A percentile compares a stretch with the other conserved stretches of the same genome.
These are phyloP conservation scores for Heliconius congener DNA, from an alignment of 1,140 invertebrate species.

Conservation along the genomic window DNA sequence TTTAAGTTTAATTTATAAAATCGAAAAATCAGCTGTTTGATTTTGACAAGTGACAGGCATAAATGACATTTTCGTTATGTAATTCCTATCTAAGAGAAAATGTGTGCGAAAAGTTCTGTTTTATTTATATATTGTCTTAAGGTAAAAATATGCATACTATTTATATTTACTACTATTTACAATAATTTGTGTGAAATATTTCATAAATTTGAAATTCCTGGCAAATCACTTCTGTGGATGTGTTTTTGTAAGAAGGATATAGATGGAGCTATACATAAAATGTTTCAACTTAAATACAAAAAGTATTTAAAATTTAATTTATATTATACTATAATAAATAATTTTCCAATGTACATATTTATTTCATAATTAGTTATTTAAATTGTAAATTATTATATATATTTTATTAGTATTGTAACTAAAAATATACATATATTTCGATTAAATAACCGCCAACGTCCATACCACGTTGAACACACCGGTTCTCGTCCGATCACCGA, in stretches of 20 bases:
- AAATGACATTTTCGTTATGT: neutral
- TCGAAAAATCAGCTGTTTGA: neutral
- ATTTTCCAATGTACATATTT: too few relatives aligned
- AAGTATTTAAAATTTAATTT: too few relatives aligned
- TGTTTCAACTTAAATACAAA: neutral
- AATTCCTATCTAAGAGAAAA: neutral
- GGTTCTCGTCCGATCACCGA: slow-evolving; percentile 53
- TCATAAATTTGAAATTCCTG: neutral
- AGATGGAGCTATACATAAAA: neutral
- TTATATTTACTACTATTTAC: too few relatives aligned
- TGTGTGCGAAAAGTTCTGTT: neutral
- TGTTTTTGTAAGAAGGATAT: neutral
- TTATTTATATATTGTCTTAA: neutral
- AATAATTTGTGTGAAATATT: neutral
- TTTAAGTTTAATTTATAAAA: neutral
- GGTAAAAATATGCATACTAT: too few relatives aligned
- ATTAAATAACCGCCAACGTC: neutral
- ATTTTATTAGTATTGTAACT: too few relatives aligned
- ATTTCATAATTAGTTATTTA: too few relatives aligned
- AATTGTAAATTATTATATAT: too few relatives aligned
- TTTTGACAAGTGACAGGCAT: neutral
- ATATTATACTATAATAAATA: too few relatives aligned
- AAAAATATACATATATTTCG: neutral
- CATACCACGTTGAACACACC: slow-evolving; percentile 42
- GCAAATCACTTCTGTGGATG: neutral